Conservation (phyloP, 2,113 vertebrate genomes). For the Phodopus roborovskii region DNA sequence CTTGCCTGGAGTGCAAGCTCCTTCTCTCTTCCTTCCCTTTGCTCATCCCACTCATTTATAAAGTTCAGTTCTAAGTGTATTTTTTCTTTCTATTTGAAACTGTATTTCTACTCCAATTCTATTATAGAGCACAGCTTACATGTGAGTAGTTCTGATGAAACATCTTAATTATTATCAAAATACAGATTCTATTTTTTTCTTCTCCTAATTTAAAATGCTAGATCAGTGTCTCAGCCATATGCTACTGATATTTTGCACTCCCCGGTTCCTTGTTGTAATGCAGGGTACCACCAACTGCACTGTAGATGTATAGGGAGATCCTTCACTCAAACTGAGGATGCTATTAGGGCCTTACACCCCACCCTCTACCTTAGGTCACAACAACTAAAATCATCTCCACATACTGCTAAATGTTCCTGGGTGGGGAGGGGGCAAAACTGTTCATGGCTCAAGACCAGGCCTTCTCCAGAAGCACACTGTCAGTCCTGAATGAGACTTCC, state of each 20-base stretch:
- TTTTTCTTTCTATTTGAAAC: not conserved
- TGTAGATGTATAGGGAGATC: not conserved
- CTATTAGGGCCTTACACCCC: not conserved
- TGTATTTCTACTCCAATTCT: not conserved
- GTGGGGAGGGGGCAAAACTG: not conserved
- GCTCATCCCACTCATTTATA: not conserved
- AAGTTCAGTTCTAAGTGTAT: not conserved
- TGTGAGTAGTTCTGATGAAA: not conserved
- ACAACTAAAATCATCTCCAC: not conserved
- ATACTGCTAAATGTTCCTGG: not conserved
- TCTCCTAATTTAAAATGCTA: not conserved
- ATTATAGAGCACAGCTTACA: not conserved
- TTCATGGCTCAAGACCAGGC: not conserved
- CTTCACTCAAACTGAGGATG: not conserved
- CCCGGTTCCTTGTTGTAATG: no score
- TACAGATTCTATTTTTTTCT: not conserved
- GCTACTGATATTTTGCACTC: not conserved
- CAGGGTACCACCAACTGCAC: not conserved
- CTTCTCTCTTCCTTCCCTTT: not conserved
- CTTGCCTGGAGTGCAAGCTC: not conserved
- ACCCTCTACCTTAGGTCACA: accelerated
- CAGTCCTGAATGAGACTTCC: not conserved
- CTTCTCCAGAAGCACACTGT: not conserved
- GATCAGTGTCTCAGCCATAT: not conserved
- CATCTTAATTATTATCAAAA: not conserved